A percentile compares a stretch with the other conserved stretches of the same genome.
phyloP scores from a whole-genome alignment of 1,140 invertebrate genomes.

The Pachyrhynchus sulphureomaculatus region DNA sequence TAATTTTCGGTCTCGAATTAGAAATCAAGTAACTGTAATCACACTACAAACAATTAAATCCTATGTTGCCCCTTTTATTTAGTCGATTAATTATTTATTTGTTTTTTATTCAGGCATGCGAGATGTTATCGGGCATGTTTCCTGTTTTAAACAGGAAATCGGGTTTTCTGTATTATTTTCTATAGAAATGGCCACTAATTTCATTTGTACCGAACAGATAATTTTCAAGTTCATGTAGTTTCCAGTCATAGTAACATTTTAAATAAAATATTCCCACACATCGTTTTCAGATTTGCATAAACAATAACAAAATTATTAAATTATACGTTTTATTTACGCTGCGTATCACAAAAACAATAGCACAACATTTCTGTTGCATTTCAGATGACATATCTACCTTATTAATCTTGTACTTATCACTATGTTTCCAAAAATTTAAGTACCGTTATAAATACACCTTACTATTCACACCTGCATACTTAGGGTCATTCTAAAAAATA shows the following conservation, averaged over 20 bases:
- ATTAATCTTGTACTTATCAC: too few relatives aligned
- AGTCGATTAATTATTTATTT: constrained; percentile 29
- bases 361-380: too few relatives aligned
- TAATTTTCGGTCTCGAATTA: constrained; percentile 7
- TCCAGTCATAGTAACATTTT: too few relatives aligned
- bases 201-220: constrained; percentile 2
- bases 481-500: neutral
- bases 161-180: constrained; percentile 25
- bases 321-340: too few relatives aligned
- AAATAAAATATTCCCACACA: too few relatives aligned
- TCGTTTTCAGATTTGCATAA: too few relatives aligned
- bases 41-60: constrained; percentile 4
- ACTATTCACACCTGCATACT: too few relatives aligned
- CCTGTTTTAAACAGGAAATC: constrained; percentile 26
- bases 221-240: constrained; percentile 7
- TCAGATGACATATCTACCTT: too few relatives aligned
- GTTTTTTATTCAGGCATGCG: constrained; percentile 26
- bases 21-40: constrained; percentile 8
- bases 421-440: too few relatives aligned
- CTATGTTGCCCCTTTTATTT: constrained; percentile 20
- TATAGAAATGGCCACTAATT: constrained; percentile 17
- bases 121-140: constrained; percentile 30
- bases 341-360: too few relatives aligned
- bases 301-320: too few relatives aligned
- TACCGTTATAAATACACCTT: too few relatives aligned